Base-by-base conservation (phyloP, 2,797 vertebrate species). In the Austrolebias charrua region DNA sequence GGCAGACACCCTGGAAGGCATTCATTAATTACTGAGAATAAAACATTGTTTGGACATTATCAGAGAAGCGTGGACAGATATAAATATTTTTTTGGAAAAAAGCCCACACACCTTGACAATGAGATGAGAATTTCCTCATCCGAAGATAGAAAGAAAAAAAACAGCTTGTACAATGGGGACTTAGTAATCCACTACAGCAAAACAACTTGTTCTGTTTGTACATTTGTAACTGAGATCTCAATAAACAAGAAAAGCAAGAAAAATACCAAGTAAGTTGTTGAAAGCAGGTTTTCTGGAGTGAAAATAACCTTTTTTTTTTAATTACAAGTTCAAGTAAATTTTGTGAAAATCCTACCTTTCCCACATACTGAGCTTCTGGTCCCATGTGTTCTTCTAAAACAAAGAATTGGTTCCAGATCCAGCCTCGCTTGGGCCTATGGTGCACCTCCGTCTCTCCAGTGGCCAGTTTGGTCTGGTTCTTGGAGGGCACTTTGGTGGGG, bases 361-460 rank as follows among this genome's bases (percentile, higher is more conserved):
- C 97, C 55, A 99, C 96, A 69, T 99, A 99, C 67, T 99, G 97
- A 58, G 95, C 94, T 31, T 99, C 96, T 52, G 95, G 92, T 92
- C 97, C 97, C 86, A 98, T 94, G 77, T 99, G 97, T 90, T 99
- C 97, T 96, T 99, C 97, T 96, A 99, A 96, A 95, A 99, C 97
- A 93, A 99, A 99, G 95, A 99, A 99, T 91, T 98, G 97, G 89
- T 99, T 99, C 97, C 97, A 99, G 82, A 99, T 98, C 97, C 97
- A 99, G 90, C 97, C 97, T 5, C 97, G 94, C 84, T 99, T 99
- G 15, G 96, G 97, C 75, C 97, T 94, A 90, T 99, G 97, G 87
- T 98, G 97, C 38, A 99, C 95, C 92, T 98, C 96, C 4, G 95
- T 95, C 89, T 98, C 95, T 0, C 94, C 95, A 50, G 95, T 95